Evolutionary conservation across 1,140 invertebrate genomes (phyloP), one percentile per base, ranked within the genome.

Genomic region (Eciton burchellii): DNA sequence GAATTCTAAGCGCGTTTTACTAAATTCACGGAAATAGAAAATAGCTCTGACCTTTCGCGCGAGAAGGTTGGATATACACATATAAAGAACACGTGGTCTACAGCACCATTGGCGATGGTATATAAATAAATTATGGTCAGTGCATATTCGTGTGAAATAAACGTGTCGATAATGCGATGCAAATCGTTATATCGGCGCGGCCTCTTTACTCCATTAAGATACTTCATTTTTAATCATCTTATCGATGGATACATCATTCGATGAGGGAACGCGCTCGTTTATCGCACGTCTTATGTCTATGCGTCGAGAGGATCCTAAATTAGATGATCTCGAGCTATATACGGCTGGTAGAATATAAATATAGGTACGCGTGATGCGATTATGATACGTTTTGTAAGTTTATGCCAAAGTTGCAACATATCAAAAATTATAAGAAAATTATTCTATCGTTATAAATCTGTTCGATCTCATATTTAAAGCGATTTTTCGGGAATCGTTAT

Each of bases 41-140:
- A 79, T 79, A 79, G 26, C 63, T 79, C 63, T 79, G 74, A 79
- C 74, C 74, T 79, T 79, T 79, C 41, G 45, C 63, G 21, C 56
- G 35, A 70, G 41, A 79, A 79, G 63, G 52, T 79, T 79, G 74
- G 56, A 12, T 45, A 35, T 35, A 70, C 35, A 57, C 56, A 68
- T 79, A 57, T 79, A 12, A 79, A 79, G 52, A 21, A 29, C 63
- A 56, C 49, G 35, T 35, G 21, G 11, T 79, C n/a, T 70, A 41
- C 74, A 79, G 56, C 74, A 57, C 56, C 45, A n/a, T n/a, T n/a
- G n/a, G n/a, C n/a, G 74, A 21, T 49, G 41, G 12, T 56, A 21
- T 79, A 79, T 70, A 70, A 79, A 79, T 79, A 79, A 79, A 70
- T 45, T 63, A 43, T 6, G 63, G 74, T 79, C 68, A 35, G 74